Conservation (phyloP, 2,797 vertebrate genomes). For the Urophycis tenuis region DNA sequence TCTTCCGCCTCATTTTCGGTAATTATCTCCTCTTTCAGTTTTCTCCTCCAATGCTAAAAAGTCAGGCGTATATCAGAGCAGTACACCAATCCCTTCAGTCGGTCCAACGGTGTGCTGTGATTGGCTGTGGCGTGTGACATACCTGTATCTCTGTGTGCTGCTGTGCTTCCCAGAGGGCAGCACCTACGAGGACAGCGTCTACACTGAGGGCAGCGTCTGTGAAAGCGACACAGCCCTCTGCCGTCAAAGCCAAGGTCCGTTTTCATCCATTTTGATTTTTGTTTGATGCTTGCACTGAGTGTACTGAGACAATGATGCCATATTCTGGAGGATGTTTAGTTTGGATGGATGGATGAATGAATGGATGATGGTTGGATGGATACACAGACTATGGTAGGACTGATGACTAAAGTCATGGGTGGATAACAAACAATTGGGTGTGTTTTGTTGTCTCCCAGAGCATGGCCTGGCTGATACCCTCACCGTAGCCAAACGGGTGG, state of each 20-base stretch:
- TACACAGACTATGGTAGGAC: not conserved
- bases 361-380: not conserved
- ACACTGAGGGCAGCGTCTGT: conserved; percentile 79
- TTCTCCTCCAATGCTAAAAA: too few species aligned
- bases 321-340: not conserved
- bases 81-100: not conserved
- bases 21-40: too few species aligned
- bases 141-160: conserved; percentile 22
- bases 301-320: not conserved
- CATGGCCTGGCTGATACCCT: conserved; percentile 90
- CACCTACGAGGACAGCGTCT: conserved; percentile 77
- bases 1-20: too few species aligned
- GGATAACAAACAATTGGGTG: not conserved
- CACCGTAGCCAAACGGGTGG: conserved; percentile 85
- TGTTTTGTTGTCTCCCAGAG: conserved; percentile 63
- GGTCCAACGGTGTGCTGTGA: not conserved
- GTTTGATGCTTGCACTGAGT: not conserved
- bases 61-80: too few species aligned
- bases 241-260: conserved; percentile 83
- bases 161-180: conserved; percentile 70
- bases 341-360: not conserved
- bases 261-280: not conserved
- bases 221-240: conserved; percentile 89
- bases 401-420: not conserved
- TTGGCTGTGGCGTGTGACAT: not conserved